Base-by-base conservation (phyloP, 2,888 invertebrate genomes). In the Acronicta aceris region DNA sequence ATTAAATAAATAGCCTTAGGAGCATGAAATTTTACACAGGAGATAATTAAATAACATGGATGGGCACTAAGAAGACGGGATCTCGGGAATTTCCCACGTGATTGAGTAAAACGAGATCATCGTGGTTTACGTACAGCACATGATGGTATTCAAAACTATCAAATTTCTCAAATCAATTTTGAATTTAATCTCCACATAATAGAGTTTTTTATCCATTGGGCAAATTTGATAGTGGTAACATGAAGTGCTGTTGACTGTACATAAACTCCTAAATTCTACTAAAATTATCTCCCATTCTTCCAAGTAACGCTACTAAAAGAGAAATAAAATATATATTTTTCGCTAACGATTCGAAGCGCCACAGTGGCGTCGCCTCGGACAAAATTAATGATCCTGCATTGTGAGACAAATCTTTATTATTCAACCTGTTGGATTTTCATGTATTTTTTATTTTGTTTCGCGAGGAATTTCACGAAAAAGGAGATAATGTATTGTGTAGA, bases 351-450 rank as follows among this genome's bases (percentile, higher is more conserved):
- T 53, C 13, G 40, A 47, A 46, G 2, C 27, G 10, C 43, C 42
- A n/a, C 16, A 6, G 36, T 40, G 10, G 21, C 49, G 15, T 21
- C 38, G n/a, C 2, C 5, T 27, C n/a, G 27, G 51, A 64, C 46
- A 52, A 56, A 54, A 74, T 71, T 58, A 74, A 76, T 60, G 74
- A 62, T 21, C 58, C 56, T 6, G 27, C 45, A 62, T 61, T 65
- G 56, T 53, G 43, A 45, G 41, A 68, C 63, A 62, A 65, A 65
- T 65, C 56, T 56, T 45, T 55, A 58, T 63, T 52, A 63, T 68
- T 49, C 61, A 47, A 71, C 71, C 61, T 71, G 76, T 61, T 65
- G 59, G 40, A 52, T 8, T 21, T 48, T 38, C 41, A n/a, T 33
- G 54, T 68, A 33, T 43, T 41, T 63, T 54, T 58, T 51, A 16